A percentile compares a stretch with the other conserved stretches of the same genome.
Conservation (phyloP, 2,113 vertebrate species). For the Peromyscus leucopus region DNA sequence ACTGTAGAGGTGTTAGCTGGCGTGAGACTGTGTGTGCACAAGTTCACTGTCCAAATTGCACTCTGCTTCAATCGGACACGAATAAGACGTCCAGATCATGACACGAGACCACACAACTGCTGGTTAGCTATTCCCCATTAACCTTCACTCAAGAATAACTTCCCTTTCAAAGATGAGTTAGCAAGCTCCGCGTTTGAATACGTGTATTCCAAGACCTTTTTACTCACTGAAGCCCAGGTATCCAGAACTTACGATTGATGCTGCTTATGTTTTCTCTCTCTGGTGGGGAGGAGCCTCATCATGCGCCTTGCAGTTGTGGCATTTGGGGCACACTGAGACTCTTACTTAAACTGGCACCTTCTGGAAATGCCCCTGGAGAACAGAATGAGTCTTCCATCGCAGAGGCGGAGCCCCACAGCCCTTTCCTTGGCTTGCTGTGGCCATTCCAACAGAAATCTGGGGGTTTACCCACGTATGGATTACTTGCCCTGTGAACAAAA, state of each 20-base stretch:
- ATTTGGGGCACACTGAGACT: constrained; percentile 11
- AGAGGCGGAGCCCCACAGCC: constrained; percentile 85
- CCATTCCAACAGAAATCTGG: constrained; percentile 37
- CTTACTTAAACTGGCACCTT: constrained; percentile 64
- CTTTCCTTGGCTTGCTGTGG: constrained; percentile 78
- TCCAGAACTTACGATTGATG: background rate
- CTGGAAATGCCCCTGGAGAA: constrained; percentile 69
- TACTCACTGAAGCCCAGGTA: background rate
- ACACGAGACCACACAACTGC: background rate
- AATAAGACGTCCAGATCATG: background rate
- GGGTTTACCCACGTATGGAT: constrained; percentile 47
- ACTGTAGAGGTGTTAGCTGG: background rate
- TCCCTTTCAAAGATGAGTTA: background rate
- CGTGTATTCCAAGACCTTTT: background rate
- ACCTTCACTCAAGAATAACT: background rate
- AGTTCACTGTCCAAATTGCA: background rate
- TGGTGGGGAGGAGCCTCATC: background rate
- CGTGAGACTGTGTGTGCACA: background rate
- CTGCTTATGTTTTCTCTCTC: background rate
- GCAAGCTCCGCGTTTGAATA: constrained; percentile 6
- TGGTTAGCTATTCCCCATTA: background rate
- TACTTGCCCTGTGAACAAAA: constrained; percentile 66
- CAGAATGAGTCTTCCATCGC: constrained; percentile 66
- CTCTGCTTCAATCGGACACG: background rate
- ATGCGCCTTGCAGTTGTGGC: background rate